phyloP scores from a whole-genome alignment of 2,113 vertebrate genomes.

The Thinocorus orbignyianus region DNA sequence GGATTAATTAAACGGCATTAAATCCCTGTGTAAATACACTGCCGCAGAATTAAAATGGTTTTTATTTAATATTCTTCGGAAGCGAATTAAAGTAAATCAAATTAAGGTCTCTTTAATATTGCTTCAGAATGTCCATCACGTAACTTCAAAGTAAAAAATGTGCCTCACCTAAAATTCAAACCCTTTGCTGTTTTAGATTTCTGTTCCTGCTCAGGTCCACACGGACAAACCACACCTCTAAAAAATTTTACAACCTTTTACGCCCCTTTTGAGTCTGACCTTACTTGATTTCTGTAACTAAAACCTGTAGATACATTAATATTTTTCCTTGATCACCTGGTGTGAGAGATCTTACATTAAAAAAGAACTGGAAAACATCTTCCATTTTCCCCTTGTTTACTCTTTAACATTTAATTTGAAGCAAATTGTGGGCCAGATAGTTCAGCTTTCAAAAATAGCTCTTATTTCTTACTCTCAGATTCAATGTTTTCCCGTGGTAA shows the following conservation, averaged over 20 bases:
- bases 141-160: not conserved
- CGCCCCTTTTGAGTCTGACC: not conserved
- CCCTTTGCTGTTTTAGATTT: not conserved
- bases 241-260: not conserved
- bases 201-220: not conserved
- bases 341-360: not conserved
- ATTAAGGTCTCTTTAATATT: not conserved
- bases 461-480: not conserved
- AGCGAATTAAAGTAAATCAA: constrained; percentile 1
- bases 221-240: not conserved
- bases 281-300: not conserved
- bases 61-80: constrained; percentile 23
- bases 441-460: not conserved
- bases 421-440: not conserved
- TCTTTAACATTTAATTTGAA: not conserved
- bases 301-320: not conserved
- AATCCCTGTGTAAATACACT: not conserved
- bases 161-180: not conserved
- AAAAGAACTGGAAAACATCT: not conserved
- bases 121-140: not conserved
- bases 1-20: not conserved
- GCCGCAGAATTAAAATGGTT: not conserved
- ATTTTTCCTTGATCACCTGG: not conserved
- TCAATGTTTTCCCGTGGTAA: not conserved
- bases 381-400: not conserved